A percentile compares a stretch with the other conserved stretches of the same genome.
Conservation (phyloP, 2,888 invertebrate species). For the Hypolimnas misippus region DNA sequence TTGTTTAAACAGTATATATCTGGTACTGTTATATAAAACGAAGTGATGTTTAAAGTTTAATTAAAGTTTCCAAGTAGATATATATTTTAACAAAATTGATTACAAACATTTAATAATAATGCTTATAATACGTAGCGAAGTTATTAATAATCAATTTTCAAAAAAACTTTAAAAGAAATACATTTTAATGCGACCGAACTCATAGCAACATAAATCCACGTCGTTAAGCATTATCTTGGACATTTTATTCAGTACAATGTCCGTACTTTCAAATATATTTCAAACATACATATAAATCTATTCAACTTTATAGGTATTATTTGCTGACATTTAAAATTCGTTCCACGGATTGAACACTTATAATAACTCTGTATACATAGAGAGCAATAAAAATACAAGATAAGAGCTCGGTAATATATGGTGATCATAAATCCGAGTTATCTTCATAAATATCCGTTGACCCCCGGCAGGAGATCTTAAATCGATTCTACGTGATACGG, state of each 20-base stretch:
- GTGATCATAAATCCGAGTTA: slow-evolving; percentile 66
- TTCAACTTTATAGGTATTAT: background rate
- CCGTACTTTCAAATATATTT: background rate
- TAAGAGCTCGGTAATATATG: slow-evolving; percentile 42
- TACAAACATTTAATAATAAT: background rate
- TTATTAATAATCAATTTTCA: background rate
- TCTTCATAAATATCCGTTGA: slow-evolving; percentile 76
- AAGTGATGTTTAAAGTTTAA: too few species aligned
- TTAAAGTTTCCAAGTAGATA: too few species aligned
- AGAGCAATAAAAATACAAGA: slow-evolving; percentile 32
- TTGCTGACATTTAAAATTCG: background rate
- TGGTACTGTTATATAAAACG: too few species aligned
- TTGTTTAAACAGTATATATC: background rate
- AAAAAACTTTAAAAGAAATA: background rate
- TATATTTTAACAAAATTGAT: too few species aligned
- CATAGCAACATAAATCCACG: background rate
- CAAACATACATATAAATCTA: background rate
- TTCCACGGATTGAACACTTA: slow-evolving; percentile 12
- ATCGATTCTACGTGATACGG: slow-evolving; percentile 73
- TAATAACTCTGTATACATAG: slow-evolving; percentile 16
- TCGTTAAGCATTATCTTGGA: slow-evolving; percentile 5
- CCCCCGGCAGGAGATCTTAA: slow-evolving; percentile 76
- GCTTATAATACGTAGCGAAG: background rate
- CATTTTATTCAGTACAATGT: background rate
- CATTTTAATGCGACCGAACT: background rate